A percentile compares a stretch with the other conserved stretches of the same genome.
Evolutionary conservation across 2,113 vertebrate species (phyloP).

Genomic region (Anguilla japonica): DNA sequence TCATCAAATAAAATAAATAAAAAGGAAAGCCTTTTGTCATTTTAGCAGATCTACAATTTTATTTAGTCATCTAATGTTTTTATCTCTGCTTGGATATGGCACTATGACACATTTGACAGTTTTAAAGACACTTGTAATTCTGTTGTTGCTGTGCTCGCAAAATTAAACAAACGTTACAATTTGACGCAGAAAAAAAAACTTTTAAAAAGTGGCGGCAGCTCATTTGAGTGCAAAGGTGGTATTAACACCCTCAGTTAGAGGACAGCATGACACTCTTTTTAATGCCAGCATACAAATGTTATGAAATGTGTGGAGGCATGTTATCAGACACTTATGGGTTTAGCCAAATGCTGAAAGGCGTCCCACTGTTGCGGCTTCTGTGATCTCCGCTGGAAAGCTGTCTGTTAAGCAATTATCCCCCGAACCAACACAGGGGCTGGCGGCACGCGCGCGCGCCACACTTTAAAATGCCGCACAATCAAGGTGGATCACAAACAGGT

Average conservation of each 20-base stretch:
- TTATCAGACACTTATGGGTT: conserved; percentile 7
- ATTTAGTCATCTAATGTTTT: no score
- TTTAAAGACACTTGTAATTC: not conserved
- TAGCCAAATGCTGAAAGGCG: conserved; percentile 31
- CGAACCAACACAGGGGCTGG: not conserved
- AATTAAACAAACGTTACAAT: not conserved
- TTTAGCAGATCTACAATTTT: no score
- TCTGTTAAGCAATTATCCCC: conserved; percentile 39
- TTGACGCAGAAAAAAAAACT: not conserved
- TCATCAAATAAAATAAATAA: no score
- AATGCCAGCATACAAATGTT: conserved; percentile 9
- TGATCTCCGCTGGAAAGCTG: conserved; percentile 39
- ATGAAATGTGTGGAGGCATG: not conserved
- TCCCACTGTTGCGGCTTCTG: conserved; percentile 37
- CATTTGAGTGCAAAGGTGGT: not conserved
- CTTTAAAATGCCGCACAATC: not conserved
- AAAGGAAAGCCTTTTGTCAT: no score
- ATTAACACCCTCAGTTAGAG: not conserved
- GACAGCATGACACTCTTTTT: not conserved
- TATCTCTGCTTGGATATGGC: not conserved
- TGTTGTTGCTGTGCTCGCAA: not conserved
- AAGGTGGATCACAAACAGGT: not conserved
- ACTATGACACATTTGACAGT: not conserved
- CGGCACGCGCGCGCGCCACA: not conserved
- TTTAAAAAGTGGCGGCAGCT: not conserved